A percentile compares a stretch with the other conserved stretches of the same genome.
Evolutionary conservation across 2,797 vertebrate species (phyloP).

Genomic region (Chrosomus eos): DNA sequence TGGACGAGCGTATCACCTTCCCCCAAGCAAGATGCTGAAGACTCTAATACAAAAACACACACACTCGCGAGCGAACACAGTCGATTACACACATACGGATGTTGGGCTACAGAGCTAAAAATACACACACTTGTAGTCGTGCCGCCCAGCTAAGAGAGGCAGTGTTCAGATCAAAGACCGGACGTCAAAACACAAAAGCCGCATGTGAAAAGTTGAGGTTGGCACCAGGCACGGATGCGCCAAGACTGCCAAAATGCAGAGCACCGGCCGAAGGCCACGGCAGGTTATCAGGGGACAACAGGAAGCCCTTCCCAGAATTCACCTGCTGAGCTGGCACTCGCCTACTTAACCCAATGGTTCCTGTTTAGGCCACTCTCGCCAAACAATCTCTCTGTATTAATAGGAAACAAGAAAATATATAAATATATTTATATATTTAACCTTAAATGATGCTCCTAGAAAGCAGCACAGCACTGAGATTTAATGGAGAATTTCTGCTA

Average conservation of each 20-base stretch:
- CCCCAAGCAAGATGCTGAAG: constrained; percentile 61
- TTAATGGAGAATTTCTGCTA: neutral
- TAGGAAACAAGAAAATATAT: neutral
- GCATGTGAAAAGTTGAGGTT: constrained; percentile 9
- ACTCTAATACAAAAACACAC: constrained; percentile 72
- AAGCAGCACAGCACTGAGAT: neutral
- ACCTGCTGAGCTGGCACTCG: constrained; percentile 37
- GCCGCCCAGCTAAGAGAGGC: constrained; percentile 66
- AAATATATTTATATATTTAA: too few species aligned
- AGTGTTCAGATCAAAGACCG: constrained; percentile 66
- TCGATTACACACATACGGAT: constrained; percentile 74
- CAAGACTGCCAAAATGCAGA: constrained; percentile 40
- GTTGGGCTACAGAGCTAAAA: constrained; percentile 77
- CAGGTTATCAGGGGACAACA: constrained; percentile 3
- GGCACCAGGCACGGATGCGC: constrained; percentile 4
- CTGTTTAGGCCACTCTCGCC: constrained; percentile 38
- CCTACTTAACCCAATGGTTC: constrained; percentile 29
- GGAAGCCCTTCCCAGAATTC: constrained; percentile 43
- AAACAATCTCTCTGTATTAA: neutral
- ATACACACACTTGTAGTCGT: constrained; percentile 57
- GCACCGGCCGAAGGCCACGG: neutral
- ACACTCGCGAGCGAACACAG: constrained; percentile 54
- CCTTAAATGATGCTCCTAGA: neutral
- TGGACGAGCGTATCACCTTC: constrained; percentile 65
- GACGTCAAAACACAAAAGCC: constrained; percentile 11